Percentiles rank a stretch among this genome's conserved stretches.
phyloP scores from a whole-genome alignment of 1,140 invertebrate genomes.

The Oryctes rhinoceros region DNA sequence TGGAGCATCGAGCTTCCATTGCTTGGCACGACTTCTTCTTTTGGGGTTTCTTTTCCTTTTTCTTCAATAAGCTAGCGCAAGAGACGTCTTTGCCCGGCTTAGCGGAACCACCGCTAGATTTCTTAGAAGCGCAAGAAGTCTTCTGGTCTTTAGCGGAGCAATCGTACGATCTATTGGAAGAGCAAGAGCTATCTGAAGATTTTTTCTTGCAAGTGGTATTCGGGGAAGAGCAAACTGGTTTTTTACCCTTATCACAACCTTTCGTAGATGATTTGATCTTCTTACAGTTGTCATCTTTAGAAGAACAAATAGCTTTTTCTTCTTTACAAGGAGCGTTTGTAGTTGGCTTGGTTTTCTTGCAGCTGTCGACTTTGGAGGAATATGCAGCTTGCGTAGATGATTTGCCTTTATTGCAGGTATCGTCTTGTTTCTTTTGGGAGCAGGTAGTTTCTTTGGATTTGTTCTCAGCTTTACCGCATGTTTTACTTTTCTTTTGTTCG shows the following conservation, averaged over 20 bases:
- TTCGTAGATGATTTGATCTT: neutral
- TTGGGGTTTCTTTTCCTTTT: neutral
- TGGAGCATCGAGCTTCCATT: no score
- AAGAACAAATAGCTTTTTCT: neutral
- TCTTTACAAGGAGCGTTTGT: neutral
- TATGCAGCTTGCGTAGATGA: neutral
- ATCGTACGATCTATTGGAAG: neutral
- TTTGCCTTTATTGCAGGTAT: neutral
- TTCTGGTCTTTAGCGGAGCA: neutral
- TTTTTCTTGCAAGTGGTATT: neutral
- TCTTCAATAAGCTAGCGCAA: neutral
- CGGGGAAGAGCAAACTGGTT: neutral
- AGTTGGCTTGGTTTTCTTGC: neutral
- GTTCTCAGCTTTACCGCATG: neutral
- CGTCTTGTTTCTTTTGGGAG: neutral
- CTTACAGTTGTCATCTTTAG: neutral
- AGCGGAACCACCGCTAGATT: neutral
- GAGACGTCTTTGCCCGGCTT: constrained; percentile 9
- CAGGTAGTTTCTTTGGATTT: neutral
- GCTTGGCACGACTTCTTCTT: no score
- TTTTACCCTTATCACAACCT: neutral
- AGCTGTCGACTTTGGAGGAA: constrained; percentile 17
- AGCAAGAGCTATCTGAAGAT: neutral
- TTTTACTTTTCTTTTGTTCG: constrained; percentile 1
- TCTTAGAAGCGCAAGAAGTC: neutral